Evolutionary conservation across 2,888 invertebrate genomes (phyloP).

Genomic region (Pseudolycoriella hygida): DNA sequence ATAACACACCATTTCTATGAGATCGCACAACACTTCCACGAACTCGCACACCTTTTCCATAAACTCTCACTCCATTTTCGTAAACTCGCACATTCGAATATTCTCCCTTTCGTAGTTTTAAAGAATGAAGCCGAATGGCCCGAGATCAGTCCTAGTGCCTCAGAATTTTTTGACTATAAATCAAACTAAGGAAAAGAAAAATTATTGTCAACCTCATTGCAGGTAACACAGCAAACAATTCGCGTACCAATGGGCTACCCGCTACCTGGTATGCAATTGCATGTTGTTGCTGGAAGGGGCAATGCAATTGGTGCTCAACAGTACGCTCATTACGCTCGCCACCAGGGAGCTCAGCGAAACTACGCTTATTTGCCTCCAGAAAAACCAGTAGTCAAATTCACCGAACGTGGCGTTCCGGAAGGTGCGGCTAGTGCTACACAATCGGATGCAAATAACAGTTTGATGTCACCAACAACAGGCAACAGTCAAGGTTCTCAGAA

Average conservation of each 20-base stretch:
- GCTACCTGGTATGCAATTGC: slow-evolving; percentile 30
- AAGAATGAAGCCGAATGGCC: too few relatives aligned
- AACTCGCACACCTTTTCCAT: too few relatives aligned
- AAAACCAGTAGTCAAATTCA: slow-evolving; percentile 3
- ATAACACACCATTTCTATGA: too few relatives aligned
- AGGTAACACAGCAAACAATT: slow-evolving; percentile 32
- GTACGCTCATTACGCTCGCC: slow-evolving; percentile 18
- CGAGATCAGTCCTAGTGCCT: too few relatives aligned
- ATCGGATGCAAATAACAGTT: slow-evolving; percentile 20
- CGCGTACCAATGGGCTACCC: slow-evolving; percentile 31
- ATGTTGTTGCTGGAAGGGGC: slow-evolving; percentile 28
- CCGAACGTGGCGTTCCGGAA: slow-evolving; percentile 53
- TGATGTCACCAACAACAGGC: slow-evolving; percentile 29
- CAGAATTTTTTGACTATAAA: background rate
- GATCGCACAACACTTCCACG: too few relatives aligned
- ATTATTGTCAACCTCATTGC: slow-evolving; percentile 7
- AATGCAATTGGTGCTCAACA: slow-evolving; percentile 14
- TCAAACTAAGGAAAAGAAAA: slow-evolving; percentile 7
- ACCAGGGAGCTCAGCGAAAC: slow-evolving; percentile 3
- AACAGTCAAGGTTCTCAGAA: slow-evolving; percentile 31
- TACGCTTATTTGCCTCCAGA: background rate
- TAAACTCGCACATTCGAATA: too few relatives aligned
- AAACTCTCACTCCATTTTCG: too few relatives aligned
- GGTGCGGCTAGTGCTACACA: slow-evolving; percentile 44
- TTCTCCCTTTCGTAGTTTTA: too few relatives aligned